Conservation (phyloP, 2,797 vertebrate species). For the Spinus pinus region DNA sequence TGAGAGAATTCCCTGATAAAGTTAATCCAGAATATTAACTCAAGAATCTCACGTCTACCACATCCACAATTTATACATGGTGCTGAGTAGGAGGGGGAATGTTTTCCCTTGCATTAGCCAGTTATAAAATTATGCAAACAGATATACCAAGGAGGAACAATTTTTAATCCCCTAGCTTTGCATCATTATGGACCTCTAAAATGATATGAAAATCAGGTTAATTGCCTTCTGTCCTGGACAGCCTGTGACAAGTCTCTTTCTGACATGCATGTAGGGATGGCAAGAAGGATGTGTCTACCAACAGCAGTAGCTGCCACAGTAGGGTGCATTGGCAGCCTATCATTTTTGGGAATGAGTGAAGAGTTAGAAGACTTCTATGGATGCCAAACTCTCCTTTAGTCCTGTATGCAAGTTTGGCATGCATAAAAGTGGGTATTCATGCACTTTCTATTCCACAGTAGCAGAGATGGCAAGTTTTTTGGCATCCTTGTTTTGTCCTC, state of each 20-base stretch:
- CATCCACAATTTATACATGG: neutral
- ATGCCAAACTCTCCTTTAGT: neutral
- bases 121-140: neutral
- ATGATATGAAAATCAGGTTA: neutral
- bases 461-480: neutral
- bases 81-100: neutral
- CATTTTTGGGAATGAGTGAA: neutral
- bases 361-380: neutral
- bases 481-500: neutral
- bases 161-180: neutral
- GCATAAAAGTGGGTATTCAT: neutral
- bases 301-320: neutral
- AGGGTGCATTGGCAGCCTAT: neutral
- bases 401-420: neutral
- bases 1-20: neutral
- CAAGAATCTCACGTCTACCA: neutral
- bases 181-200: neutral
- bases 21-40: neutral
- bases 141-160: neutral
- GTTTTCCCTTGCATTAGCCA: neutral
- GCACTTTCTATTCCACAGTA: neutral
- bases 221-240: neutral
- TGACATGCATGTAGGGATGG: neutral
- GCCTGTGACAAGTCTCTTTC: neutral
- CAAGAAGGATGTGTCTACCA: neutral